Evolutionary conservation across 1,140 invertebrate species (phyloP).

Genomic region (Lucilia sericata): DNA sequence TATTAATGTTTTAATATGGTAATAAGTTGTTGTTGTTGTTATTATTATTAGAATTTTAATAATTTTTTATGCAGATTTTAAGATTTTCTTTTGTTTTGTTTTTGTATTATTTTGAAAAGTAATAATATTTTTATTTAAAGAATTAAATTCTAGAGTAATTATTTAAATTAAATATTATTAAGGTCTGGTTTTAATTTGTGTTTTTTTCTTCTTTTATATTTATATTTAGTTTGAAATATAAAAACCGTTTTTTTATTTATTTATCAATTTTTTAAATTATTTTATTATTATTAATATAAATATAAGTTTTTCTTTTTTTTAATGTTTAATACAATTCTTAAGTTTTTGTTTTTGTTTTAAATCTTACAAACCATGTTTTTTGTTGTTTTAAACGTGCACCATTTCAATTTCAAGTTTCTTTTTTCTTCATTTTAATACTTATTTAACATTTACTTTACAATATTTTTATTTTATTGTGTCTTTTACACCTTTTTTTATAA

Average conservation of each 20-base stretch:
- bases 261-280: not conserved
- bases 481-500: too few species aligned
- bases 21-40: conserved; percentile 49
- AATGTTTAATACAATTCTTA: conserved; percentile 46
- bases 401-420: conserved; percentile 49
- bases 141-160: conserved; percentile 44
- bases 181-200: conserved; percentile 13
- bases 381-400: conserved; percentile 41
- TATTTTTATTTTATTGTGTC: not conserved
- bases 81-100: not conserved
- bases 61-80: not conserved
- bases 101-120: too few species aligned
- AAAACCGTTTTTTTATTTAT: not conserved
- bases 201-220: not conserved
- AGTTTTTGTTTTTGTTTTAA: conserved; percentile 50
- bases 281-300: conserved; percentile 10
- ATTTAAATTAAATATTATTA: conserved; percentile 37
- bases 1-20: too few species aligned
- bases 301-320: not conserved
- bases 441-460: conserved; percentile 17
- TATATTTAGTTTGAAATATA: conserved; percentile 28
- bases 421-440: conserved; percentile 25
- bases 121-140: too few species aligned
- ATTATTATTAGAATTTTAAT: conserved; percentile 35
- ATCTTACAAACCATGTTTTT: conserved; percentile 48